These are phyloP conservation scores for Microcaecilia unicolor DNA, from an alignment of 2,797 vertebrate species.

Conservation along the genomic window DNA sequence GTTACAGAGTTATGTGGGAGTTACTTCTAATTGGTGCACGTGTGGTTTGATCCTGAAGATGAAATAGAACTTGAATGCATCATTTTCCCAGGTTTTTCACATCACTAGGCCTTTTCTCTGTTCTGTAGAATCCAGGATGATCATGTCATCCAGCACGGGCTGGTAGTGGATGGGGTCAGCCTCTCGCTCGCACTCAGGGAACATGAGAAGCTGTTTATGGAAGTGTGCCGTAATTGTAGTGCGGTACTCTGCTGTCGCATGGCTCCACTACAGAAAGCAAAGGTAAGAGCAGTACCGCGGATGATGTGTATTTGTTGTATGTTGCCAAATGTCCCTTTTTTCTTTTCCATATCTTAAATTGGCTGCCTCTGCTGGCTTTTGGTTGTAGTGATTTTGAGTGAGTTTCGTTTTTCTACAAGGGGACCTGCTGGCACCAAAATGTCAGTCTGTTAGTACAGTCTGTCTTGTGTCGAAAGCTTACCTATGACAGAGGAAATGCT, in stretches of 20 bases:
- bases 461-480: too few relatives aligned
- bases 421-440: too few relatives aligned
- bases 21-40: background rate
- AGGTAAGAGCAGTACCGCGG: conserved; percentile 70
- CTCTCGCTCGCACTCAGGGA: conserved; percentile 87
- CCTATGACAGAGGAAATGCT: too few relatives aligned
- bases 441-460: too few relatives aligned
- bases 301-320: too few relatives aligned
- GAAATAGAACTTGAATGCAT: background rate
- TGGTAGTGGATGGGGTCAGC: conserved; percentile 94
- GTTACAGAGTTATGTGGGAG: too few relatives aligned
- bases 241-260: conserved; percentile 94
- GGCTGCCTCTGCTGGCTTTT: too few relatives aligned
- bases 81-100: too few relatives aligned
- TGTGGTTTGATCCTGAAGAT: background rate
- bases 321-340: too few relatives aligned
- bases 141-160: conserved; percentile 89
- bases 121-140: conserved; percentile 80
- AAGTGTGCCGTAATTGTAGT: conserved; percentile 88
- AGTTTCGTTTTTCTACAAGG: too few relatives aligned
- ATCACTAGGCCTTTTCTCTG: background rate
- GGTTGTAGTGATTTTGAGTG: too few relatives aligned
- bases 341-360: too few relatives aligned
- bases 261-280: conserved; percentile 95
- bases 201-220: conserved; percentile 96